phyloP scores from a whole-genome alignment of 2,797 vertebrate genomes.

The Rhyacichthys aspro region DNA sequence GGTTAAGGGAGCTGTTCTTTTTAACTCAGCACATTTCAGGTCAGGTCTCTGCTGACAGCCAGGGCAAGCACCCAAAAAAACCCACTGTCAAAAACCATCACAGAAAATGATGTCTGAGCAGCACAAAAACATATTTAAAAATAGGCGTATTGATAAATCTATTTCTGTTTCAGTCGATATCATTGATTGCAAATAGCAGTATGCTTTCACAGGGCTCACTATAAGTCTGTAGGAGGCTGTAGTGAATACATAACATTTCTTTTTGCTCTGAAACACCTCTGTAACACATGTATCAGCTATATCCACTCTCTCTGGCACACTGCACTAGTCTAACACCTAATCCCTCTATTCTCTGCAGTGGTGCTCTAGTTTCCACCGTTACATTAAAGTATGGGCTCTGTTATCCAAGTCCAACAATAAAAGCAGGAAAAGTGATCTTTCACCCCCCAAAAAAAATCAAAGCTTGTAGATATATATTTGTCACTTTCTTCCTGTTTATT shows the following conservation, averaged over 20 bases:
- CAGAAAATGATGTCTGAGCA: background rate
- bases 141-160: constrained; percentile 16
- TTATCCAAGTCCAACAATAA: constrained; percentile 24
- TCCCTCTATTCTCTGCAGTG: constrained; percentile 64
- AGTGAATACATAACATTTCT: constrained; percentile 31
- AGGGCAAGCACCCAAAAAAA: constrained; percentile 43
- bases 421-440: constrained; percentile 20
- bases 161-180: constrained; percentile 25
- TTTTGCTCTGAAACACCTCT: constrained; percentile 16
- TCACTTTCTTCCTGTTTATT: background rate
- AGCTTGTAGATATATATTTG: background rate
- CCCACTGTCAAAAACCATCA: background rate
- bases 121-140: background rate
- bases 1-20: constrained; percentile 57
- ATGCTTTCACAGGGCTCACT: constrained; percentile 13
- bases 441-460: constrained; percentile 18
- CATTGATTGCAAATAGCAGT: constrained; percentile 13
- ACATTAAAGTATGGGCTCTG: constrained; percentile 35
- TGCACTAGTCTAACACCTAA: constrained; percentile 50
- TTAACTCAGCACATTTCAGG: constrained; percentile 47
- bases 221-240: constrained; percentile 13
- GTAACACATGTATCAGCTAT: no score
- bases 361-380: constrained; percentile 56
- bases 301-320: constrained; percentile 31
- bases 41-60: constrained; percentile 58